Percentiles rank a stretch among this genome's conserved stretches.
phyloP scores from a whole-genome alignment of 2,888 invertebrate genomes.

The Papilio gigon region DNA sequence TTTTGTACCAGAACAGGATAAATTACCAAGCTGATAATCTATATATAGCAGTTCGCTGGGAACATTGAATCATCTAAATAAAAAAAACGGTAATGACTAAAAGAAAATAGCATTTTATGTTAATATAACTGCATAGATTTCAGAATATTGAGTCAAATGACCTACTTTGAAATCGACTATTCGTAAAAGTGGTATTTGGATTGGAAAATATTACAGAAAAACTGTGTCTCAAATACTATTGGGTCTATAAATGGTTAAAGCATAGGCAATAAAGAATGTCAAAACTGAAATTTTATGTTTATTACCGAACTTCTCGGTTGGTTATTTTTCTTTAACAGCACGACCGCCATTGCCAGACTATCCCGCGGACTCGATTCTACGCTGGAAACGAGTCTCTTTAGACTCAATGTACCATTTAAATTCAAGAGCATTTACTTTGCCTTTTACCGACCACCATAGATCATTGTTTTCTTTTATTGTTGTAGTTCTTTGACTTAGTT shows the following conservation, averaged over 20 bases:
- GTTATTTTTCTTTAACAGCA: constrained; percentile 72
- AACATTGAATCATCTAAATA: background rate
- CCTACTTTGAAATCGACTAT: constrained; percentile 10
- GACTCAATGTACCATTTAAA: constrained; percentile 78
- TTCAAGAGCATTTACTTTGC: constrained; percentile 73
- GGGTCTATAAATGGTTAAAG: constrained; percentile 40
- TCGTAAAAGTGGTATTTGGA: constrained; percentile 32
- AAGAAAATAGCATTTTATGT: background rate
- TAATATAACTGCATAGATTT: constrained; percentile 15
- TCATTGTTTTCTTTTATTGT: constrained; percentile 67
- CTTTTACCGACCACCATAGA: constrained; percentile 65
- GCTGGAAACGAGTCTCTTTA: constrained; percentile 70
- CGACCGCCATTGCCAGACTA: constrained; percentile 69
- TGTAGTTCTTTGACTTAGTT: constrained; percentile 62
- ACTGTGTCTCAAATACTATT: constrained; percentile 48
- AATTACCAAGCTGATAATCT: background rate
- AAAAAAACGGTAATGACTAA: background rate
- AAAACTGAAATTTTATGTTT: constrained; percentile 62
- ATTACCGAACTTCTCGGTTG: constrained; percentile 63
- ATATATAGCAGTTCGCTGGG: background rate
- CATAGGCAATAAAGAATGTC: constrained; percentile 37
- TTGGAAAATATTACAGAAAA: constrained; percentile 43
- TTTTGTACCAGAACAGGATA: background rate
- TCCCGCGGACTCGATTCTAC: constrained; percentile 78
- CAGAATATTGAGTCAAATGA: constrained; percentile 15